These are phyloP conservation scores for Mesitornis unicolor DNA, from an alignment of 2,113 vertebrate genomes.

Conservation along the genomic window DNA sequence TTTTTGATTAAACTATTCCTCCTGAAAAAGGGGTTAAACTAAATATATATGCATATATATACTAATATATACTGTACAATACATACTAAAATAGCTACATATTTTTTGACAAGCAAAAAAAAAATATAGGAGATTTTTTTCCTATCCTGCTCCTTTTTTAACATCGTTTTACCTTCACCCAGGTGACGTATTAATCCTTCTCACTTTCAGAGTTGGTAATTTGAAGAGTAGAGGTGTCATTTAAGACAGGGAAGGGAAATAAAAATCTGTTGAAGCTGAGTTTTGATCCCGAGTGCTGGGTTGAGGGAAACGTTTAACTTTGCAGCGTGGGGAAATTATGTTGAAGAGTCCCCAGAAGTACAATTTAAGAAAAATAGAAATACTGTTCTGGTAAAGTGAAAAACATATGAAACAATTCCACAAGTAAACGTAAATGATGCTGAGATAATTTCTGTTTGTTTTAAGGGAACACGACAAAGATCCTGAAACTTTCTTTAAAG, in stretches of 20 bases:
- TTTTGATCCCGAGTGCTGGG: neutral
- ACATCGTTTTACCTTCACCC: neutral
- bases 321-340: neutral
- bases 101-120: neutral
- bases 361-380: neutral
- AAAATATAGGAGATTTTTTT: neutral
- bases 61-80: too few relatives aligned
- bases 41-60: too few relatives aligned
- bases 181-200: neutral
- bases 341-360: neutral
- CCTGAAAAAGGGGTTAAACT: neutral
- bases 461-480: conserved; percentile 96
- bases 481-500: conserved; percentile 93
- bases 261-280: neutral
- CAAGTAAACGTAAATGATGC: neutral
- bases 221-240: neutral
- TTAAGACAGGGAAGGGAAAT: neutral
- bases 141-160: neutral
- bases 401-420: neutral
- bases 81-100: too few relatives aligned
- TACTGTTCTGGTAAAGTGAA: neutral
- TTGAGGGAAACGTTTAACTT: neutral
- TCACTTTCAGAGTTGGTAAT: neutral
- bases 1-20: neutral
- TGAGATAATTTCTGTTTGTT: conserved; percentile 83